These are phyloP conservation scores for Drosophila sechellia DNA, from an alignment of 1,140 invertebrate species.

Conservation along the genomic window DNA sequence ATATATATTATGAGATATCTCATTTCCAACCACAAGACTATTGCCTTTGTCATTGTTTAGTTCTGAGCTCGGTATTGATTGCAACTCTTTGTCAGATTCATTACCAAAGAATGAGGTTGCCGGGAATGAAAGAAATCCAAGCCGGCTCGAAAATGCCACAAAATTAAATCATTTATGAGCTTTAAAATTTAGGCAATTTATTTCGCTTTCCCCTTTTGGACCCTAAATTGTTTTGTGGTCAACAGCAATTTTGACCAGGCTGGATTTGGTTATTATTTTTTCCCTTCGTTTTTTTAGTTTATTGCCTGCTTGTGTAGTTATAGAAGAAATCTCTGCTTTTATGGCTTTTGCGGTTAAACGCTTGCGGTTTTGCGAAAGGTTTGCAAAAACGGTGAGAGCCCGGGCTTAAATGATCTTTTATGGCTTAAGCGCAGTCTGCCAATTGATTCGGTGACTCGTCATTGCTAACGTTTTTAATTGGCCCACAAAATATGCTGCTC, in stretches of 20 bases:
- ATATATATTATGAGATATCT: constrained; percentile 18
- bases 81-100: constrained; percentile 30
- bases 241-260: constrained; percentile 48
- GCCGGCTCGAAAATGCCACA: constrained; percentile 20
- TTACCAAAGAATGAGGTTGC: neutral
- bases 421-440: constrained; percentile 58
- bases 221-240: constrained; percentile 74
- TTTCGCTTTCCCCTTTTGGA: constrained; percentile 12
- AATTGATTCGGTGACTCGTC: constrained; percentile 63
- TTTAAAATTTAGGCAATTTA: constrained; percentile 48
- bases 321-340: constrained; percentile 66
- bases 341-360: constrained; percentile 67
- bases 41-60: constrained; percentile 15
- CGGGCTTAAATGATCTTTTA: constrained; percentile 70
- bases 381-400: constrained; percentile 54
- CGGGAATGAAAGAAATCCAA: neutral
- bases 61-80: constrained; percentile 31
- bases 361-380: constrained; percentile 60
- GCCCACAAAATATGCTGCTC: constrained; percentile 73
- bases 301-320: constrained; percentile 4
- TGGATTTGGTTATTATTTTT: constrained; percentile 42
- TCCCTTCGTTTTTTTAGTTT: neutral
- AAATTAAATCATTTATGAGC: constrained; percentile 52
- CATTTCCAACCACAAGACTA: constrained; percentile 31
- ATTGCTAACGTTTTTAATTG: constrained; percentile 68